Percentiles rank a stretch among this genome's conserved stretches.
phyloP scores from a whole-genome alignment of 2,113 vertebrate genomes.

The Crotophaga sulcirostris region DNA sequence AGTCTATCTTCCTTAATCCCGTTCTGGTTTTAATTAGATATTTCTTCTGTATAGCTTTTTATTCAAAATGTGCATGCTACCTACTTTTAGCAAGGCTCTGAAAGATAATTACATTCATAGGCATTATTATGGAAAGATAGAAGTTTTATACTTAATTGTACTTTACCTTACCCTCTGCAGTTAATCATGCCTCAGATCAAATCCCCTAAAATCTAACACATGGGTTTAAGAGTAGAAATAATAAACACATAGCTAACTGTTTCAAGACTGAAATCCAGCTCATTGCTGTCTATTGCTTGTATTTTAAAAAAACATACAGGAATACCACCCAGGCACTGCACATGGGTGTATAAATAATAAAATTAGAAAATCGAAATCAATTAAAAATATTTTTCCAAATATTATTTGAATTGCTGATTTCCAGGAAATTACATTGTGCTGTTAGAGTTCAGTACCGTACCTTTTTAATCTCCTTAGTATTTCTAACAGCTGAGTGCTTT shows the following conservation, averaged over 20 bases:
- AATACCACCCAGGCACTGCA: accelerated
- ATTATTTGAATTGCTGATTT: not conserved
- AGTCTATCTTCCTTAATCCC: not conserved
- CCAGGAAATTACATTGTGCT: not conserved
- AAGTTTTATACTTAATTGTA: not conserved
- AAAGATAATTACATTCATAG: not conserved
- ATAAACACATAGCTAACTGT: not conserved
- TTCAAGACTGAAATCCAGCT: not conserved
- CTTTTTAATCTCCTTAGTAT: not conserved
- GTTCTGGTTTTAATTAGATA: not conserved
- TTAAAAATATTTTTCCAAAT: not conserved
- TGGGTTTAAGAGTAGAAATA: not conserved
- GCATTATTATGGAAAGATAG: not conserved
- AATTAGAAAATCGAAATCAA: not conserved
- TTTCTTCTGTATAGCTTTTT: not conserved
- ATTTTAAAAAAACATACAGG: not conserved
- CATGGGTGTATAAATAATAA: not conserved
- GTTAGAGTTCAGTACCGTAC: not conserved
- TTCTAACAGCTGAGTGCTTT: not conserved
- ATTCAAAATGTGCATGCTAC: not conserved
- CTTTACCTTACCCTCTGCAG: not conserved
- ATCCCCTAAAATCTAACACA: not conserved
- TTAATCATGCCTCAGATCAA: not conserved
- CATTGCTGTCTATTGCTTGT: not conserved
- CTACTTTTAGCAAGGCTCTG: not conserved